A percentile compares a stretch with the other conserved stretches of the same genome.
These are phyloP conservation scores for Chymomyza amoena DNA, from an alignment of 2,888 invertebrate genomes.

Conservation along the genomic window DNA sequence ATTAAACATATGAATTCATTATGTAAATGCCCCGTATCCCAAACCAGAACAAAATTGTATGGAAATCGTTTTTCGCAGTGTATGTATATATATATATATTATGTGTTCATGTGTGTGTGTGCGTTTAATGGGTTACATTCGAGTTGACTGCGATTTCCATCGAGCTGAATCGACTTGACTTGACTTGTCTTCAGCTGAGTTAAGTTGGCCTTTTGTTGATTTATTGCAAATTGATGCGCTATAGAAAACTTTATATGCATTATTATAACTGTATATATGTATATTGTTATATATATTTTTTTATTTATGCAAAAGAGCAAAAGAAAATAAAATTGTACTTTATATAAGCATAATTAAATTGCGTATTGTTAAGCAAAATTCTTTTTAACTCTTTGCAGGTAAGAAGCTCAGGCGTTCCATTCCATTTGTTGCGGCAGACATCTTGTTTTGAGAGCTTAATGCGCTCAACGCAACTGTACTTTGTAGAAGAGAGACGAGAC, in stretches of 20 bases:
- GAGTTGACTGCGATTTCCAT: constrained; percentile 54
- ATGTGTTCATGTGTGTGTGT: constrained; percentile 22
- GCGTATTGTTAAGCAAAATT: constrained; percentile 15
- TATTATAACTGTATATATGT: background rate
- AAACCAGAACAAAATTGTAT: constrained; percentile 51
- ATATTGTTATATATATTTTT: too few species aligned
- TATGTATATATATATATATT: background rate
- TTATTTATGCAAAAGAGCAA: background rate
- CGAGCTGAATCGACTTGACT: constrained; percentile 14
- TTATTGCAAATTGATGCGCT: constrained; percentile 65
- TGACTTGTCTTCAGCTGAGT: background rate
- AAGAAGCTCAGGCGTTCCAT: constrained; percentile 15
- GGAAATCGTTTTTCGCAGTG: constrained; percentile 41
- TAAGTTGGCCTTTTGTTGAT: constrained; percentile 49
- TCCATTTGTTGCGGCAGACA: background rate
- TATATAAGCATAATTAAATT: constrained; percentile 38
- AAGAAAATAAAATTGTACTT: constrained; percentile 8
- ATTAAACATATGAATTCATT: constrained; percentile 75
- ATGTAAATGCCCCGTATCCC: constrained; percentile 56
- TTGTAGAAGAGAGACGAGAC: too few species aligned
- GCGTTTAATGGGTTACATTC: constrained; percentile 67
- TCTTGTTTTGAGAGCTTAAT: background rate
- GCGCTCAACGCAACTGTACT: background rate
- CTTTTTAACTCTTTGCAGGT: constrained; percentile 28
- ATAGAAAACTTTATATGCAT: constrained; percentile 30